These are phyloP conservation scores for Meda fulgida DNA, from an alignment of 2,797 vertebrate species.

Conservation along the genomic window DNA sequence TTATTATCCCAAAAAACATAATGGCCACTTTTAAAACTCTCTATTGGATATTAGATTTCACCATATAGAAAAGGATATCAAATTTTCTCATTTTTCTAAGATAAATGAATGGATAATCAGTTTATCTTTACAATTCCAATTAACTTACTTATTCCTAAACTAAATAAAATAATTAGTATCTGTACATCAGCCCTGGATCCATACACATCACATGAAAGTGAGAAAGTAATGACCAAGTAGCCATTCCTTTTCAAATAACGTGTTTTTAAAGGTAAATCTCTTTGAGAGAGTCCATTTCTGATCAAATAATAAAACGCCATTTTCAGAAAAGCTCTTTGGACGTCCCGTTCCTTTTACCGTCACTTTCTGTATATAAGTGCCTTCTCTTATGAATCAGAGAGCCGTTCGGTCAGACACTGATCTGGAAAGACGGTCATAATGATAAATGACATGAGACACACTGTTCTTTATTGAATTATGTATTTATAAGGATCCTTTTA, in stretches of 20 bases:
- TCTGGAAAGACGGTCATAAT: slow-evolving; percentile 15
- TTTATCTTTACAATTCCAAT: background rate
- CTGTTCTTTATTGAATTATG: background rate
- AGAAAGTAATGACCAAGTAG: background rate
- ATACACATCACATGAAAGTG: background rate
- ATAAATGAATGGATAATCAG: background rate
- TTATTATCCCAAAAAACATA: too few relatives aligned
- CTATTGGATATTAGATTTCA: background rate
- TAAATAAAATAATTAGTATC: background rate
- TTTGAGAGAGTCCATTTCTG: background rate
- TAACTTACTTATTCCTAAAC: background rate
- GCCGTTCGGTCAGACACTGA: background rate
- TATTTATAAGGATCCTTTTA: slow-evolving; percentile 38
- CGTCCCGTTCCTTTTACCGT: background rate
- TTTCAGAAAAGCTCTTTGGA: slow-evolving; percentile 10
- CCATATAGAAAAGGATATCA: background rate
- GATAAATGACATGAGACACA: slow-evolving; percentile 32
- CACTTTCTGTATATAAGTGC: background rate
- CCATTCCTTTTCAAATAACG: background rate
- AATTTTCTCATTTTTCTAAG: background rate
- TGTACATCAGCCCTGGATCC: background rate
- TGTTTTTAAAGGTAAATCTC: background rate
- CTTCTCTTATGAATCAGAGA: background rate
- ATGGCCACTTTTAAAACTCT: too few relatives aligned
- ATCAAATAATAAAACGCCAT: background rate